Evolutionary conservation across 2,888 invertebrate species (phyloP), one percentile per base, ranked within the genome.

Genomic region (Anthophora plumipes): DNA sequence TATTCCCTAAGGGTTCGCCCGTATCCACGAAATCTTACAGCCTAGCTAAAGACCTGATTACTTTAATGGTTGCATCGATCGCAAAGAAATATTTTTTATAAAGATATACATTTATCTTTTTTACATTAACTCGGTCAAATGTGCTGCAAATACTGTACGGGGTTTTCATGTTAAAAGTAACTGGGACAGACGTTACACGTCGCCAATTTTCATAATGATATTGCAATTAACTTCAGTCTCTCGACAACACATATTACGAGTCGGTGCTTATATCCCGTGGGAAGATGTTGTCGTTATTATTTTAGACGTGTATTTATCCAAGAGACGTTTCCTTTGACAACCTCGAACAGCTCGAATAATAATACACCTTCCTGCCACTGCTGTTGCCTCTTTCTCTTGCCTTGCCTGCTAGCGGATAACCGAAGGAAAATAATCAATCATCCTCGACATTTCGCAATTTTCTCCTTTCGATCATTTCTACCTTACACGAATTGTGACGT

Each of bases 371-470:
- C 31, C 22, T 12, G 20, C 22, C 14, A 43, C 11, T 31, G 25
- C 22, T 22, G n/a, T 11, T 1, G 8, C 50, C 9, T 11, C 39
- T n/a, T 60, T 46, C n/a, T n/a, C 59, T 9, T 43, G 11, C n/a
- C 46, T 39, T 20, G 31, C 39, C 54, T 54, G 41, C 46, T 54
- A 12, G 17, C 46, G 72, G 61, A 71, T 77, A 72, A 74, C 73
- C 76, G 74, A 80, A 74, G 68, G 77, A 78, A 87, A 87, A 83
- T 80, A 85, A 86, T 86, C 86, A 85, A 87, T 86, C 86, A 86
- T 85, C 70, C 66, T 81, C 86, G 83, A 83, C 83, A 59, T 81
- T 71, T 76, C 78, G 81, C 78, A 83, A 83, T 86, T 85, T 78
- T 81, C 83, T 59, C 74, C 83, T 76, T 73, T 82, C 82, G 77